Conservation (phyloP, 2,888 invertebrate genomes). For the Hydroisotoma schaefferi region DNA sequence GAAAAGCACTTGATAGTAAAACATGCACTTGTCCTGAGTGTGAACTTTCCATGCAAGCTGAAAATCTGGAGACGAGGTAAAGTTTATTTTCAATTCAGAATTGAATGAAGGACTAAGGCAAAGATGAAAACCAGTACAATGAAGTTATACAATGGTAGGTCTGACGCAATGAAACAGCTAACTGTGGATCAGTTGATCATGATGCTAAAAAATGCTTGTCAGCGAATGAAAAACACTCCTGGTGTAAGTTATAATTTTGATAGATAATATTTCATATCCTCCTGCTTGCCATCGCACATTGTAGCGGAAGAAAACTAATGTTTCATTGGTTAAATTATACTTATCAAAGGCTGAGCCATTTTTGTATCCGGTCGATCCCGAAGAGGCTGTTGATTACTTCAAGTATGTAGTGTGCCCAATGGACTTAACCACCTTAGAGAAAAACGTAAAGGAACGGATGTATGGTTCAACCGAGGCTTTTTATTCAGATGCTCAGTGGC, state of each 20-base stretch:
- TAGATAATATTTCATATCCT: not conserved
- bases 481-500: slow-evolving; percentile 86
- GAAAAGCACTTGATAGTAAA: slow-evolving; percentile 60
- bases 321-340: no score
- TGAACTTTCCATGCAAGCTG: slow-evolving; percentile 65
- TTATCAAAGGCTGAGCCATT: slow-evolving; percentile 76
- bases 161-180: slow-evolving; percentile 66
- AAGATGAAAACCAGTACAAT: not conserved
- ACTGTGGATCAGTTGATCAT: slow-evolving; percentile 71
- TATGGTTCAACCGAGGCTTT: slow-evolving; percentile 88
- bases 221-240: slow-evolving; percentile 72
- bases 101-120: not conserved
- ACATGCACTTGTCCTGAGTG: slow-evolving; percentile 77
- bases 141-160: slow-evolving; percentile 10
- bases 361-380: slow-evolving; percentile 67
- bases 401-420: slow-evolving; percentile 84
- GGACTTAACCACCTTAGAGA: slow-evolving; percentile 71
- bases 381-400: slow-evolving; percentile 69
- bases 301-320: no score
- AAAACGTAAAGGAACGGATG: slow-evolving; percentile 68
- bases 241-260: slow-evolving; percentile 62
- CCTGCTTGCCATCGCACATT: no score
- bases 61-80: slow-evolving; percentile 67
- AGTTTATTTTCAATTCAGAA: slow-evolving; percentile 1
- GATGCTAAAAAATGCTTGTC: slow-evolving; percentile 72